Evolutionary conservation across 2,113 vertebrate species (phyloP), one percentile per base, ranked within the genome.

Genomic region (Egretta garzetta): DNA sequence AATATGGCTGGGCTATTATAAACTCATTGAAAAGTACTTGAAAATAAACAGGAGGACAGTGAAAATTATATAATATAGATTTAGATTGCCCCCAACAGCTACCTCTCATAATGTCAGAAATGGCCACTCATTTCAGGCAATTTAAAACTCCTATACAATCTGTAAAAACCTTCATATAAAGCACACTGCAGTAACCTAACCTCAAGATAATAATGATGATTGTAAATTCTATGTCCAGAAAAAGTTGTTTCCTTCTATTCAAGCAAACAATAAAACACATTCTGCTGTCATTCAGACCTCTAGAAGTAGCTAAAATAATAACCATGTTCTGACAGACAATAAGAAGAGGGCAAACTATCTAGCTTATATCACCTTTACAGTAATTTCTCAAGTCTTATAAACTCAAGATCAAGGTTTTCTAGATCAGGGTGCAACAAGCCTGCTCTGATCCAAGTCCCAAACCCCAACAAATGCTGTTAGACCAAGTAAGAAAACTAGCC

Each of bases 211-310:
- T 79, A 93, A 90, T 30, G 50, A 90, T 66, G 79, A 81, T 43
- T 93, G 37, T 77, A 92, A 92, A 92, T 83, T 86, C 63, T 70
- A 43, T 30, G 41, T 93, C 94, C 89, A 92, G 90, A 93, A 97
- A 90, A 96, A 94, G 85, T 73, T 80, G 74, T 70, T 94, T 95
- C 82, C 88, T 80, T 94, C 59, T 88, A 92, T 88, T 94, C 88
- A 93, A 83, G 71, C 96, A 96, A 94, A 96, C 82, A 88, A 88
- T 86, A 86, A 88, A 93, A 67, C 37, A 89, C 63, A 83, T 86
- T 82, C 88, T 91, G 74, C 87, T 94, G 67, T 88, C 90, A 82
- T 71, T 87, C 62, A 80, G 60, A 90, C 14, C 41, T 94, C 84
- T 56, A 89, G 87, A 96, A 94, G 43, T 39, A 3, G 4, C 70